Evolutionary conservation across 2,888 invertebrate species (phyloP).

Genomic region (Xestia rhomboidea): DNA sequence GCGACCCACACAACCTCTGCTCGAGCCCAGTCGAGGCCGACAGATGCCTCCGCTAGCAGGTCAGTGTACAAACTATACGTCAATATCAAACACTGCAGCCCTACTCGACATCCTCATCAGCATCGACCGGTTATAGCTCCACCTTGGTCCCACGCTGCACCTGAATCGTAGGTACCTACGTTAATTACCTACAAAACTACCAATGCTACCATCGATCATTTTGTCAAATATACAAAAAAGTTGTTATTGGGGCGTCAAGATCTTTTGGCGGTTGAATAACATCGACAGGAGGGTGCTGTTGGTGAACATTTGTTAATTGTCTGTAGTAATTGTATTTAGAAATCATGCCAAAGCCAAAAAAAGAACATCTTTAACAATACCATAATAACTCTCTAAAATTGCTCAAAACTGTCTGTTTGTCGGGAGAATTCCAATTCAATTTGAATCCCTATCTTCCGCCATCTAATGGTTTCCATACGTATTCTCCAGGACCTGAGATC

Average conservation of each 20-base stretch:
- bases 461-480: background rate
- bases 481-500: constrained; percentile 86
- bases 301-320: background rate
- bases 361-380: background rate
- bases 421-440: background rate
- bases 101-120: background rate
- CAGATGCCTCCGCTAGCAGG: constrained; percentile 88
- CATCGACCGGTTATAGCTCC: background rate
- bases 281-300: background rate
- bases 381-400: background rate
- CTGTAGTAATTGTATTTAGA: background rate
- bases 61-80: constrained; percentile 24
- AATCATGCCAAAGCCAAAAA: background rate
- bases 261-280: background rate
- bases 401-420: background rate
- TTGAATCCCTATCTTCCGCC: background rate
- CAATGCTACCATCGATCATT: background rate
- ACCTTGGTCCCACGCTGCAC: background rate
- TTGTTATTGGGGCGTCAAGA: background rate
- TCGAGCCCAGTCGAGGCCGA: constrained; percentile 84
- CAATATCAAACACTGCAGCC: background rate
- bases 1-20: constrained; percentile 77
- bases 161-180: background rate
- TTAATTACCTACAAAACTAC: background rate
- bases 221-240: background rate